phyloP scores from a whole-genome alignment of 1,140 invertebrate species.

The Orussus abietinus region DNA sequence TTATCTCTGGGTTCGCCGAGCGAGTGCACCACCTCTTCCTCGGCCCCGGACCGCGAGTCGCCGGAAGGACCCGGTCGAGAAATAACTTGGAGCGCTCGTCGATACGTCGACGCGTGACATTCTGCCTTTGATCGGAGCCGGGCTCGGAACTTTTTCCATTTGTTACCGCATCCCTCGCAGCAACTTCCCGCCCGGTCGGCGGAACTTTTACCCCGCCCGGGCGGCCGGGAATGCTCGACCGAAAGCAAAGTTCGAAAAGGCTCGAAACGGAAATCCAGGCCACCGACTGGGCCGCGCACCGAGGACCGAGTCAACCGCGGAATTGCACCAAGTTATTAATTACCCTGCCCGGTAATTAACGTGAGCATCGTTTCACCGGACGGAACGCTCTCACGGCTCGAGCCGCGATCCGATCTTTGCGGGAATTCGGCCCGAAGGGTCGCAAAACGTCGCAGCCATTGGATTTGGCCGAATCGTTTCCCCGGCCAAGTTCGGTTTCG shows the following conservation, averaged over 20 bases:
- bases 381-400: neutral
- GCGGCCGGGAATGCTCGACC: neutral
- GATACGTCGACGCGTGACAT: neutral
- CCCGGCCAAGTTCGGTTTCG: too few relatives aligned
- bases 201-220: neutral
- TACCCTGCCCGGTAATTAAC: too few relatives aligned
- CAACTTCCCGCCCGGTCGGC: neutral
- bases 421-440: neutral
- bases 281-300: neutral
- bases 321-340: too few relatives aligned
- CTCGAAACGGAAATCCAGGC: neutral
- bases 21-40: too few relatives aligned
- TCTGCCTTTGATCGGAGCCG: conserved; percentile 1
- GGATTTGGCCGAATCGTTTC: too few relatives aligned
- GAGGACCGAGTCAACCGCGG: too few relatives aligned
- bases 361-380: too few relatives aligned
- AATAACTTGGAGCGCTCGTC: neutral
- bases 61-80: too few relatives aligned
- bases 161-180: conserved; percentile 3
- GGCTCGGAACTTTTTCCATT: conserved; percentile 11
- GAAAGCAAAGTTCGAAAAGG: neutral
- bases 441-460: too few relatives aligned
- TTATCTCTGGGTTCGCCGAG: too few relatives aligned
- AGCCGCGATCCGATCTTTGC: neutral
- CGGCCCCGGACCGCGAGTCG: too few relatives aligned